Conservation (phyloP, 2,888 invertebrate species). For the Cantharis lateralis region DNA sequence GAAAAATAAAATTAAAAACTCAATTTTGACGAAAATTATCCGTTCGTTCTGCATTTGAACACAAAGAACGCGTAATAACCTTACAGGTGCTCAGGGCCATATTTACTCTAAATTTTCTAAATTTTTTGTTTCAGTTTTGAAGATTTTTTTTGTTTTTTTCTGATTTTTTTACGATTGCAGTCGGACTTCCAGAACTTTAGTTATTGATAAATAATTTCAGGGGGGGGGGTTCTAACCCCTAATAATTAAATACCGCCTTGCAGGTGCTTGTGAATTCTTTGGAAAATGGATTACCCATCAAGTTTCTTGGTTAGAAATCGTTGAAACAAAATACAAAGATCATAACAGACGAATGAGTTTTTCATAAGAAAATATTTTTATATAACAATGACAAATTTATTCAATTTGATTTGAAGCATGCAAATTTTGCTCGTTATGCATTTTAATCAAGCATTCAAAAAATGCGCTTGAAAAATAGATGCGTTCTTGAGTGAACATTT, state of each 20-base stretch:
- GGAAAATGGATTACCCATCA: background rate
- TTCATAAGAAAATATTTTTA: background rate
- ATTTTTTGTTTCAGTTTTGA: no score
- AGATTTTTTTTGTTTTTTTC: no score
- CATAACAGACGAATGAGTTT: background rate
- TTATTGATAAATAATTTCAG: no score
- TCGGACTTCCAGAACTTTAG: no score
- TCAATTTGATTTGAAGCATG: background rate
- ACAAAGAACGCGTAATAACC: background rate
- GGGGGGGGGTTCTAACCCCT: no score
- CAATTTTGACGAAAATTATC: background rate
- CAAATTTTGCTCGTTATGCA: background rate
- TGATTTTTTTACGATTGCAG: no score
- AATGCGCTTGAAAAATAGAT: background rate
- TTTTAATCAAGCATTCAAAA: background rate
- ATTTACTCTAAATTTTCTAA: no score
- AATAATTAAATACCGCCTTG: no score
- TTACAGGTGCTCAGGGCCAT: no score
- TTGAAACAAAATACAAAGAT: background rate
- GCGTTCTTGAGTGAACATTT: background rate
- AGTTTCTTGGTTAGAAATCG: background rate
- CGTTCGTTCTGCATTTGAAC: background rate
- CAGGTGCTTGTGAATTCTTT: background rate
- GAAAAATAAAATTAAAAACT: background rate
- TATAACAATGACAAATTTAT: background rate